Base-by-base conservation (phyloP, 2,113 vertebrate species). In the Megaceryle torquata region DNA sequence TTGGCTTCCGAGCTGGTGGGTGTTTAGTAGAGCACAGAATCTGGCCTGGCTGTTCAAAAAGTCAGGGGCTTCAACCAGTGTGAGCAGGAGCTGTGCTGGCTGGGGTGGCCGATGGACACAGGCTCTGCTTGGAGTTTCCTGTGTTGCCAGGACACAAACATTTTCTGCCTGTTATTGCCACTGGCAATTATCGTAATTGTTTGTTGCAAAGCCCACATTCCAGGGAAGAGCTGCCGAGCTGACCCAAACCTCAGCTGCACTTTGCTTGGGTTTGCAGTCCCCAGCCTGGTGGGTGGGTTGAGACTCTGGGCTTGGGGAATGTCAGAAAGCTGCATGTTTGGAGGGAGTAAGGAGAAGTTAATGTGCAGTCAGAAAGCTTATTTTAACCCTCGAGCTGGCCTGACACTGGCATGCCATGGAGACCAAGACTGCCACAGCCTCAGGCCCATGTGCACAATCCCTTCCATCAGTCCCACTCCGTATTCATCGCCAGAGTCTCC, bases 121-220 rank as follows among this genome's bases (percentile, higher is more conserved):
- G 72, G 56, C 25, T 83, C 69, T 71, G 69, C 81, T 33, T 89
- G 56, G 64, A 51, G 60, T 53, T 95, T 95, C 83, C 88, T 75
- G 74, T 53, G 65, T 92, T 92, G 86, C 94, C 65, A 89, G 68
- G 81, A 60, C 80, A 81, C 71, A 84, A 82, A 86, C 35, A 28
- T 88, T 84, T 93, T 92, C 83, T 79, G 81, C 35, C 89, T 89
- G 51, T 87, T 95, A 82, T 84, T 92, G 91, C 82, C 80, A 68
- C 83, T 85, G 88, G 75, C 78, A 96, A 85, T 93, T 91, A 87
- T 24, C 56, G 26, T 86, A 89, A 93, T 29, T 81, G 80, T 50
- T 96, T 71, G 68, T 88, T 91, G 60, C 57, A 85, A 64, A 84
- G 84, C 65, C 67, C 80, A 75, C 65, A 61, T 95, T 91, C 74